Base-by-base conservation (phyloP, 2,113 vertebrate genomes). In the Cyrtonyx montezumae region DNA sequence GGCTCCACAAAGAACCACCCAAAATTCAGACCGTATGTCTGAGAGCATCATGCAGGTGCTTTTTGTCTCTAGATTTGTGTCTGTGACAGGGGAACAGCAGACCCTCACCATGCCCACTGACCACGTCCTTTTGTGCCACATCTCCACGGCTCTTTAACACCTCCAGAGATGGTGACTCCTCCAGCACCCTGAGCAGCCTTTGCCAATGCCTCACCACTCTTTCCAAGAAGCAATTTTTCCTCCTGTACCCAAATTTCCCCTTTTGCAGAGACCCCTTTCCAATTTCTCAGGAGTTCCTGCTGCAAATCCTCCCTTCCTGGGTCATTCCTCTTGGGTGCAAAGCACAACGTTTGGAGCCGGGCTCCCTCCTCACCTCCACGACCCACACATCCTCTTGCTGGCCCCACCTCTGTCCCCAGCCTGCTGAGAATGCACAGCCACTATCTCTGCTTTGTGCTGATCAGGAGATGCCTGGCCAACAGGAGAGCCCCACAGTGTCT, bases 401-500 rank as follows among this genome's bases (percentile, higher is more conserved):
- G 79, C 14, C 46, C 22, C 49, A 37, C 6, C 32, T 80, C 32
- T 66, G 49, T 40, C 36, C 48, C 55, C 4, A 0, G 3, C 1
- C 0, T 85, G 68, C 85, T 84, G 76, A 70, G 48, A 36, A 49
- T 6, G 46, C 87, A 69, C 17, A 48, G 71, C 43, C 12, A 0
- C 32, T 83, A 79, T 63, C 73, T 75, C 23, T 62, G 18, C 9
- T 87, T 40, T 82, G 58, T 43, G 40, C 75, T 79, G 34, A 66
- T 46, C 49, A 66, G 70, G 58, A 87, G 34, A 82, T 48, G 36
- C 85, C 28, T 0, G 0, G 49, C 43, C 2, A 2, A 32, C 65
- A 81, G 2, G 6, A 48, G 8, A 0, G 13, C 43, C 55, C 45
- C 49, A 11, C 15, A 11, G 20, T 30, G 9, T 58, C 42, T 63